Conservation (phyloP, 64 coral and sea anemone species). For the Porites lutea region DNA sequence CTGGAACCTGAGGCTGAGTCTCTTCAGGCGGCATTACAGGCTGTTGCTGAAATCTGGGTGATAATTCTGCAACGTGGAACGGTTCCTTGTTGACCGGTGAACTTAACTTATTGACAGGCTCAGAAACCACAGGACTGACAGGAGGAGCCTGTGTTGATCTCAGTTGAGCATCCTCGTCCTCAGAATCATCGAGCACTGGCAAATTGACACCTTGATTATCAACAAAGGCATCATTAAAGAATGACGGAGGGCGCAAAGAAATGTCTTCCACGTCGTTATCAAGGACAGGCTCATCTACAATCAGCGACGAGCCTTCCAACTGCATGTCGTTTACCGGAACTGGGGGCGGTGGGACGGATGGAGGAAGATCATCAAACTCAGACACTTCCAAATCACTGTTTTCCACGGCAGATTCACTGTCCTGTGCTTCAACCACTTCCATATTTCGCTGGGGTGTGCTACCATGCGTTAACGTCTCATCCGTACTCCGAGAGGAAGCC, state of each 20-base stretch:
- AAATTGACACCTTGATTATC: background rate
- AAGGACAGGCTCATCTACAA: background rate
- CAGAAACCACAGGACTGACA: background rate
- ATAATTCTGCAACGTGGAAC: background rate
- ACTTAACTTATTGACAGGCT: background rate
- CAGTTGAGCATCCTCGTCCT: background rate
- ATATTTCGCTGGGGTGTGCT: background rate
- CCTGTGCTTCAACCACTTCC: background rate
- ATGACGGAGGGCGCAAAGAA: constrained; percentile 17
- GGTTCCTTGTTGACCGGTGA: background rate
- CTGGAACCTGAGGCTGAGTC: background rate
- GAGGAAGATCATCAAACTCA: constrained; percentile 14
- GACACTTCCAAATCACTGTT: background rate
- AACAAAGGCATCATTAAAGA: constrained; percentile 10
- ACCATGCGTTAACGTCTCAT: background rate
- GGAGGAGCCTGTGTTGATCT: background rate
- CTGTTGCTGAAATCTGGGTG: background rate
- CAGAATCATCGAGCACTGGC: background rate
- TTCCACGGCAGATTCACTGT: background rate
- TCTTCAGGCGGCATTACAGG: background rate
- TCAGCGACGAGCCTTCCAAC: background rate
- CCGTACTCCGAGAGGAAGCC: background rate
- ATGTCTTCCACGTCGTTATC: background rate
- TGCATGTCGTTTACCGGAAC: background rate
- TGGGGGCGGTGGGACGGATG: background rate